Evolutionary conservation across 1,140 invertebrate species (phyloP), one percentile per base, ranked within the genome.

Genomic region (Scylla paramamosain): DNA sequence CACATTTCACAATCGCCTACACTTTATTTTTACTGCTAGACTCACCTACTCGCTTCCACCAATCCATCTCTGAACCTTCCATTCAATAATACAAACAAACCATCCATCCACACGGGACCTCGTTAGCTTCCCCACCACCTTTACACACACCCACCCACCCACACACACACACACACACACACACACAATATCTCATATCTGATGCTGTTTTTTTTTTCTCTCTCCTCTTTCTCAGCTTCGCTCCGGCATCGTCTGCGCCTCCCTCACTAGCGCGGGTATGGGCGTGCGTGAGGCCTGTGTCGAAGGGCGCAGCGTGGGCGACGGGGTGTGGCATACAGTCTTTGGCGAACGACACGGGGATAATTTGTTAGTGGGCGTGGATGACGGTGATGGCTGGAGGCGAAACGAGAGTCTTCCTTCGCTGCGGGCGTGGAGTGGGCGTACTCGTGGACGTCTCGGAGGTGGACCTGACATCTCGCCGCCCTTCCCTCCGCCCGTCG

Each of bases 281-380:
- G 45, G 39, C 25, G 83, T 84, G 14, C 39, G n/a, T n/a, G 48
- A 31, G 46, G 92, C 92, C n/a, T 93, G 92, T 20, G 92, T 93
- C 28, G 92, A 93, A 67, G 92, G 45, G 0, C 92, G 92, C 6
- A 45, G 82, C 3, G n/a, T 93, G 7, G 92, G 92, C 28, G 92
- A 93, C 92, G 92, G 92, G 14, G 39, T n/a, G 45, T 93, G 92
- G 92, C 92, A 93, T 31, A 93, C 92, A 31, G 45, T 93, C 39
- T 20, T 28, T 28, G 92, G 82, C 10, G 92, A 93, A n/a, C 92
- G 92, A 12, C 92, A 93, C 83, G 92, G 92, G 4, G 45, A 93
- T 45, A 93, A 93, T 31, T 32, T 93, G 4, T 10, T 93, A 20
- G 92, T 93, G 25, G 52, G 83, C 28, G 92, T 93, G 45, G 92